Percentiles rank a stretch among this genome's conserved stretches.
These are phyloP conservation scores for Rhopilema esculentum DNA, from an alignment of 30 jellyfish, hydroid and myxozoan genomes.

Conservation along the genomic window DNA sequence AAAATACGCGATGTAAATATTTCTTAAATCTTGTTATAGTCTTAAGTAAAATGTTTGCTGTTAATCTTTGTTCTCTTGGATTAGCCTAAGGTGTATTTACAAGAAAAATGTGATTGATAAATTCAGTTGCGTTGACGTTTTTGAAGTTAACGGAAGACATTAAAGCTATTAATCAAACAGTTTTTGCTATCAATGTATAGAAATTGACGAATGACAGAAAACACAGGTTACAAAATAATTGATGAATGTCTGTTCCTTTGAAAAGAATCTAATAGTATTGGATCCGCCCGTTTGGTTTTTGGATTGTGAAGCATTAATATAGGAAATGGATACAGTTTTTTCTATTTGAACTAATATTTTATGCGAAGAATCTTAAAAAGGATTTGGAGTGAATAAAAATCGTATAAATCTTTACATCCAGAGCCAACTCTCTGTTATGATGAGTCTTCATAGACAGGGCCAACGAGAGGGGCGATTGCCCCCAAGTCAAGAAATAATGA, in stretches of 20 bases:
- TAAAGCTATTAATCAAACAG: not conserved
- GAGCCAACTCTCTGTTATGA: too few species aligned
- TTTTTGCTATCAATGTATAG: not conserved
- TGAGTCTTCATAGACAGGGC: too few species aligned
- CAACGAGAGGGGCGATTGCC: too few species aligned
- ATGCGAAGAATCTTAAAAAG: too few species aligned
- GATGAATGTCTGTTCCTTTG: not conserved
- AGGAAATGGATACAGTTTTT: not conserved
- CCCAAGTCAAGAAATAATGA: too few species aligned
- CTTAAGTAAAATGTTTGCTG: not conserved
- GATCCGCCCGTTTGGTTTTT: not conserved
- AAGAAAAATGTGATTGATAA: conserved; percentile 10
- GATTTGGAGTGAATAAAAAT: too few species aligned
- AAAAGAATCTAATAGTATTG: not conserved
- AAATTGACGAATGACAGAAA: not conserved
- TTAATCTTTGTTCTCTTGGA: conserved; percentile 4
- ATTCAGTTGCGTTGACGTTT: conserved; percentile 1
- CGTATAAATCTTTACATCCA: too few species aligned
- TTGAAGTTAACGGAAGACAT: conserved; percentile 49
- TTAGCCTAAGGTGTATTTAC: conserved; percentile 7
- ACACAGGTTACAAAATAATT: not conserved
- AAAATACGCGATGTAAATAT: not conserved
- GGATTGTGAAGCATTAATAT: not conserved
- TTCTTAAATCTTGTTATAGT: not conserved
- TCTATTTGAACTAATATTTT: too few species aligned